These are phyloP conservation scores for Camponotus vicinus DNA, from an alignment of 1,140 invertebrate species.

Conservation along the genomic window DNA sequence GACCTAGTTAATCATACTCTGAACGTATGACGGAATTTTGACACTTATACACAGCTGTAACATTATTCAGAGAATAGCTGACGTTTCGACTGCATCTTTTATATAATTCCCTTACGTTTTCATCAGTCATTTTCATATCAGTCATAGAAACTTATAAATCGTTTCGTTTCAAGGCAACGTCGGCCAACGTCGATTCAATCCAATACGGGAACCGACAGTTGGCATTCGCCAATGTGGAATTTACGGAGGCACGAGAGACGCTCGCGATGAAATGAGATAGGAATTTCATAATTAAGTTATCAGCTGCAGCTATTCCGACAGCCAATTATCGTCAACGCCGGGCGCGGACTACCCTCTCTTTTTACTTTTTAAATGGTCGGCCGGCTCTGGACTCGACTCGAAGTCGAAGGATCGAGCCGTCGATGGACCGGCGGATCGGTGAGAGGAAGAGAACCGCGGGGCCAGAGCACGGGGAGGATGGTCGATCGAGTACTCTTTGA, in stretches of 20 bases:
- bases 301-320: conserved; percentile 69
- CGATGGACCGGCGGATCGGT: conserved; percentile 31
- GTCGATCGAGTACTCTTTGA: conserved; percentile 77
- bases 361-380: conserved; percentile 63
- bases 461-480: neutral
- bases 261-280: conserved; percentile 66
- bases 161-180: conserved; percentile 24
- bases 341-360: conserved; percentile 35
- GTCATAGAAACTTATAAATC: conserved; percentile 25
- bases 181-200: conserved; percentile 7
- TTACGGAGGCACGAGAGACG: conserved; percentile 27
- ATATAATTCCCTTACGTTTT: neutral
- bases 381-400: conserved; percentile 20
- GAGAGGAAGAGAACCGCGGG: neutral
- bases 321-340: conserved; percentile 73
- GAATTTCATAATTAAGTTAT: conserved; percentile 76
- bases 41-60: neutral
- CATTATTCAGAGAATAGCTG: neutral
- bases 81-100: neutral
- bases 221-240: conserved; percentile 39
- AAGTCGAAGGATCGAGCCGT: conserved; percentile 29
- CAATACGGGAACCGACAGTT: conserved; percentile 41
- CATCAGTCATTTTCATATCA: neutral
- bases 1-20: conserved; percentile 14
- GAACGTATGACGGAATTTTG: conserved; percentile 16